Percentiles rank a stretch among this genome's conserved stretches.
Conservation (phyloP, 2,113 vertebrate genomes). For the Chitala chitala region DNA sequence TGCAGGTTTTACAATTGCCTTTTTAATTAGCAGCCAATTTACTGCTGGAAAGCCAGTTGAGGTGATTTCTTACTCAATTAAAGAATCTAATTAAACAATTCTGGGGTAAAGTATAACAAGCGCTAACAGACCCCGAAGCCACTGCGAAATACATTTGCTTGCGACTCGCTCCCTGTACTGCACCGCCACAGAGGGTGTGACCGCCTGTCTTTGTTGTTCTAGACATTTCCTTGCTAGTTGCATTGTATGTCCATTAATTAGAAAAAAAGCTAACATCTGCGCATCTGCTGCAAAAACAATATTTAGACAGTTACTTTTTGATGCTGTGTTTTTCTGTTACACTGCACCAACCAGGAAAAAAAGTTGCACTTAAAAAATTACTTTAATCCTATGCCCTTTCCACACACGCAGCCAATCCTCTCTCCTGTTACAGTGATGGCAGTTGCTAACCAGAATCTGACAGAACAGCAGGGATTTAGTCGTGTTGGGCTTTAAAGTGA, state of each 20-base stretch:
- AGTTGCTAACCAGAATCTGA: neutral
- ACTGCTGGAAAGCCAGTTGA: neutral
- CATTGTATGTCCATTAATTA: no score
- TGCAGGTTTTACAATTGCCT: neutral
- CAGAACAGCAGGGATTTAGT: neutral
- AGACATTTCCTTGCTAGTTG: neutral
- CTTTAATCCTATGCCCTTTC: neutral
- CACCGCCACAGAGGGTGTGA: no score
- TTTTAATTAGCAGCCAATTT: neutral
- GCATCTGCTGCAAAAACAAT: neutral
- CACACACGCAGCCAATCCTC: neutral
- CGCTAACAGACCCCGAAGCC: neutral
- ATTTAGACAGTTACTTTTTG: neutral
- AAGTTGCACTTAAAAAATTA: neutral
- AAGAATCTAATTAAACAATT: neutral
- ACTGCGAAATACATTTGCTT: no score
- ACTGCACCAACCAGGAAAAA: neutral
- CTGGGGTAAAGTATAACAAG: neutral
- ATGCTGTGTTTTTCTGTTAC: neutral
- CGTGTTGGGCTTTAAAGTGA: neutral
- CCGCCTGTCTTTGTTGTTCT: neutral
- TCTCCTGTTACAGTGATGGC: no score
- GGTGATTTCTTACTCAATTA: neutral
- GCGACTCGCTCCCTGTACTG: no score
- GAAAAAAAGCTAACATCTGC: no score